Percentiles rank a stretch among this genome's conserved stretches.
Conservation (phyloP, 2,113 vertebrate genomes). For the Eclectus roratus region DNA sequence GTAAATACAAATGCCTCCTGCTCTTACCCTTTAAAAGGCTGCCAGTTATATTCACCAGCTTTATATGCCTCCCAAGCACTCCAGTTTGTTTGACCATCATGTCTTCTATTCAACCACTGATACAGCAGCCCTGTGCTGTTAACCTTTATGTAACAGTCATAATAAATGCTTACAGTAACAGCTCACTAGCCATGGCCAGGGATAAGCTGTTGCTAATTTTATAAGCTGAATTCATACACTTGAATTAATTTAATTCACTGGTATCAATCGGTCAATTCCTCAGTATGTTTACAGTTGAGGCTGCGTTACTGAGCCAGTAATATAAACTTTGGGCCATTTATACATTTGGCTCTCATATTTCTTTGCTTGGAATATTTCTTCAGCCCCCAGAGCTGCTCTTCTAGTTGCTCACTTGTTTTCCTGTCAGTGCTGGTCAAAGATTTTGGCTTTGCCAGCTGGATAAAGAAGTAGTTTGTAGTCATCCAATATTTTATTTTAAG, state of each 20-base stretch:
- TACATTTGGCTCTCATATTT: neutral
- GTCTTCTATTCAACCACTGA: neutral
- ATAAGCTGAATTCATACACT: neutral
- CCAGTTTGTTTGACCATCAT: neutral
- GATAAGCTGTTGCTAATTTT: neutral
- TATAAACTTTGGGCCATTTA: neutral
- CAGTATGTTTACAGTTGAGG: neutral
- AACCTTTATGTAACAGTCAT: neutral
- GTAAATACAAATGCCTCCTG: neutral
- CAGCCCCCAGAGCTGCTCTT: neutral
- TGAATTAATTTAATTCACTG: neutral
- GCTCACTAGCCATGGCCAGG: neutral
- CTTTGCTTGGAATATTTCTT: slow-evolving; percentile 12
- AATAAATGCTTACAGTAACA: neutral
- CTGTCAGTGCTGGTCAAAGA: neutral
- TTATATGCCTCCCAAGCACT: neutral
- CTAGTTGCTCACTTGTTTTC: slow-evolving; percentile 7
- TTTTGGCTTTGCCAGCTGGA: slow-evolving; percentile 10
- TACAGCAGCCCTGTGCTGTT: rapidly evolving
- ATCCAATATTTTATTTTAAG: neutral
- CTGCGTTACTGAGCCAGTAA: neutral
- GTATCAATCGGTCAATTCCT: neutral
- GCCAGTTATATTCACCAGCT: neutral
- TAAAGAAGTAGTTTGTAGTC: neutral
- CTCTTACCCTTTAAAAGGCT: neutral